Evolutionary conservation across 2,797 vertebrate genomes (phyloP), one percentile per base, ranked within the genome.

Genomic region (Myiotriccus ornatus): DNA sequence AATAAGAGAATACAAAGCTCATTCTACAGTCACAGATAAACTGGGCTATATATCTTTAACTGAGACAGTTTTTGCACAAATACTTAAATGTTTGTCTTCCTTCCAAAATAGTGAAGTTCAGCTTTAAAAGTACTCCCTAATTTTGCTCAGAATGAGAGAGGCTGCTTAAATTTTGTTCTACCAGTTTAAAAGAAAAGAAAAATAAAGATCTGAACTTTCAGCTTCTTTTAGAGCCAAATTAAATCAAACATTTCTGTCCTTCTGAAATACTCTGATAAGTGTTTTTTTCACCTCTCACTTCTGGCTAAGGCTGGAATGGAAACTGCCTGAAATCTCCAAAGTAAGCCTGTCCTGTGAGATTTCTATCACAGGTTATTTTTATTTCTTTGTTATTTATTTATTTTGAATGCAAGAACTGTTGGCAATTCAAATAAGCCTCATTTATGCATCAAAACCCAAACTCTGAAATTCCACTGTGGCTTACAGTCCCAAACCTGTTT

Each of bases 371-470:
- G 37, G 23, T 82, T 85, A n/a, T 94, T 87, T 93, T 94, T 80
- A 15, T 83, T 84, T 86, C n/a, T 55, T 79, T 91, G 16, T 70
- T 56, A 16, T 63, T 87, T 83, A 15, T 64, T 94, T 88, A 41
- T 73, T 91, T 91, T 67, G 12, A 93, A 84, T 91, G 27, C 57
- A 75, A 87, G 89, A 79, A 55, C 43, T 87, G 20, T 52, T 91
- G 94, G 55, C 34, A 93, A 69, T 84, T 88, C 74, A 85, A 68
- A 80, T 87, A 83, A 93, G 32, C 46, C 47, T 92, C 3, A 17
- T 83, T 93, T 91, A 83, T 89, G 50, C 76, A 87, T 94, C 82
- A 91, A 71, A 93, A 75, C 55, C 25, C n/a, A 77, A 92, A 75
- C 56, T 80, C 77, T 87, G 60, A 89, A 94, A 75, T 89, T 88